A percentile compares a stretch with the other conserved stretches of the same genome.
Conservation (phyloP, 1,140 invertebrate species). For the Cotesia glomerata region DNA sequence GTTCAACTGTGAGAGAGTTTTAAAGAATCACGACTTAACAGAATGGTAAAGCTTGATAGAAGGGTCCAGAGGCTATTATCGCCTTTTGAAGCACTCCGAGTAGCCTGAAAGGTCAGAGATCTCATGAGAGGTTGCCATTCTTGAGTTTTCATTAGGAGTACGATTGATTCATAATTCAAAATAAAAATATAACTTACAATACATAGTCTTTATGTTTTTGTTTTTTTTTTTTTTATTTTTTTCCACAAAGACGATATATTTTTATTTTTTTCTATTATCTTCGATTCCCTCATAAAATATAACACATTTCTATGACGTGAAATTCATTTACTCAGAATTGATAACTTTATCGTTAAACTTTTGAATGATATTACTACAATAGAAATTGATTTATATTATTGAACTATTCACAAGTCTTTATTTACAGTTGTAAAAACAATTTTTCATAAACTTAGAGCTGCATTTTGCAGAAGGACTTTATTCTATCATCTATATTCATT, state of each 20-base stretch:
- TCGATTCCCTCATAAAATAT: neutral
- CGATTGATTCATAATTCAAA: slow-evolving; percentile 13
- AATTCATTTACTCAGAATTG: too few species aligned
- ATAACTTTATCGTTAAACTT: too few species aligned
- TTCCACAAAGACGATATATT: neutral
- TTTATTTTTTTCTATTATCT: slow-evolving; percentile 4
- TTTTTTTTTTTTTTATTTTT: neutral
- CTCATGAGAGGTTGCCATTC: slow-evolving; percentile 7
- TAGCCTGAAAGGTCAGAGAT: slow-evolving; percentile 5
- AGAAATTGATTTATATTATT: too few species aligned
- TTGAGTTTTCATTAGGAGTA: slow-evolving; percentile 3
- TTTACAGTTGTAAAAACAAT: too few species aligned
- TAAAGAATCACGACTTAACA: neutral
- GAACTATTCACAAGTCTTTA: too few species aligned
- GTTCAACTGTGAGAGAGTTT: neutral
- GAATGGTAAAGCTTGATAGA: neutral
- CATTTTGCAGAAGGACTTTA: too few species aligned
- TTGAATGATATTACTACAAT: too few species aligned
- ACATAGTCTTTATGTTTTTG: neutral
- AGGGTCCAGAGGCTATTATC: slow-evolving; percentile 6
- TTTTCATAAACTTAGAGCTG: too few species aligned
- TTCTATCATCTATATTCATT: too few species aligned
- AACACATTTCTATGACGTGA: too few species aligned
- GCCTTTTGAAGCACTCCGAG: neutral
- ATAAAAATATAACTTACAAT: slow-evolving; percentile 7